Evolutionary conservation across 2,113 vertebrate genomes (phyloP), one percentile per base, ranked within the genome.

Genomic region (Pomatorhinus ruficollis): DNA sequence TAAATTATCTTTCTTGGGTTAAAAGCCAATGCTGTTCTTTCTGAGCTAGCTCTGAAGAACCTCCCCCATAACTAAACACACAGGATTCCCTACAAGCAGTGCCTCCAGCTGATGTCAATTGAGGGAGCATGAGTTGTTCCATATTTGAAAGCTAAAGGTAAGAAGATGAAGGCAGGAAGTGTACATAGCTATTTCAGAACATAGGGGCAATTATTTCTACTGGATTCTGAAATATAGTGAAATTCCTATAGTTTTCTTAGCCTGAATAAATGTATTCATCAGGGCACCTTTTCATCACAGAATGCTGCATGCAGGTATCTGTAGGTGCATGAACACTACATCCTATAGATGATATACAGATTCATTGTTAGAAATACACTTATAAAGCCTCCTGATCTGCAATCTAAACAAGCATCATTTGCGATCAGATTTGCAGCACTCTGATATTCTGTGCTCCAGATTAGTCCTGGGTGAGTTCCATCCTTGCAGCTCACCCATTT

Each of bases 401-500:
- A 52, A 22, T 57, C 56, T 75, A 82, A 91, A 94, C 13, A 74
- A 63, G 20, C 45, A 77, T 57, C 11, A 83, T 77, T 69, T 79
- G 57, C 70, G 72, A 66, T 64, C 57, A 59, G 54, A 85, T 90
- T 93, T 90, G 50, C 74, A 91, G 77, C 52, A 54, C 39, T 63
- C 47, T 39, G 60, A 85, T 69, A 70, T 66, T 74, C 57, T 53
- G 20, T 88, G 54, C 70, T 95, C 44, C 24, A 56, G 89, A 95
- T 75, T 77, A 84, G 72, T 75, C 35, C 81, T 66, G 24, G 61
- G 69, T 5, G 7, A 93, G 91, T 95, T 90, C 77, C 77, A 68
- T 91, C 54, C 15, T 77, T 1, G 2, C 93, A 94, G 87, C 65
- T 95, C 80, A 75, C 44, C n/a, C 93, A 96, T 95, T 96, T 96